phyloP scores from a whole-genome alignment of 2,888 invertebrate species.

The Trichogramma dendrolimi region DNA sequence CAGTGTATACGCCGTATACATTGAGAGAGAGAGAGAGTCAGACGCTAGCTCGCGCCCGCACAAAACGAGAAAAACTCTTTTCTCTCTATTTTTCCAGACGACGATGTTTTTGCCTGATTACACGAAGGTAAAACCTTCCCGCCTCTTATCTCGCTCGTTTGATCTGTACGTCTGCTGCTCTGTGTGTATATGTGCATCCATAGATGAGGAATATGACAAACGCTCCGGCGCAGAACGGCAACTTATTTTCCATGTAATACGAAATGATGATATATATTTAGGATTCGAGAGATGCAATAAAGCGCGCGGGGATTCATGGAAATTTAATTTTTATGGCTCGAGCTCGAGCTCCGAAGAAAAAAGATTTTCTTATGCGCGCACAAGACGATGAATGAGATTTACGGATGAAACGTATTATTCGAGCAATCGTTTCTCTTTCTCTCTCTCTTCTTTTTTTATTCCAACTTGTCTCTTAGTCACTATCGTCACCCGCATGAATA shows the following conservation, averaged over 20 bases:
- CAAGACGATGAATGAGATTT: too few species aligned
- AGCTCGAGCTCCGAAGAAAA: background rate
- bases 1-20: too few species aligned
- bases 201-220: too few species aligned
- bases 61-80: background rate
- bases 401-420: too few species aligned
- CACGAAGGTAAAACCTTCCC: conserved; percentile 16
- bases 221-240: background rate
- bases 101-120: conserved; percentile 27
- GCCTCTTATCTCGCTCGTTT: conserved; percentile 25
- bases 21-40: too few species aligned
- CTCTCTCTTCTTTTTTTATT: too few species aligned
- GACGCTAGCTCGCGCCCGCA: too few species aligned
- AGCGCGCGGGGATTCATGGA: conserved; percentile 14
- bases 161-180: conserved; percentile 9
- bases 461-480: too few species aligned
- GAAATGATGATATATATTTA: conserved; percentile 25
- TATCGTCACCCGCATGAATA: too few species aligned
- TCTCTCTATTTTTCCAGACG: conserved; percentile 1
- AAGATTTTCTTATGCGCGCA: too few species aligned
- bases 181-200: too few species aligned
- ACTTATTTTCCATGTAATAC: conserved; percentile 26
- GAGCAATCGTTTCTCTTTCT: too few species aligned
- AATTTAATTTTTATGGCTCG: conserved; percentile 24
- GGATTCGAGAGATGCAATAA: conserved; percentile 22